A percentile compares a stretch with the other conserved stretches of the same genome.
Evolutionary conservation across 2,797 vertebrate species (phyloP).

Genomic region (Delichon dasypus): DNA sequence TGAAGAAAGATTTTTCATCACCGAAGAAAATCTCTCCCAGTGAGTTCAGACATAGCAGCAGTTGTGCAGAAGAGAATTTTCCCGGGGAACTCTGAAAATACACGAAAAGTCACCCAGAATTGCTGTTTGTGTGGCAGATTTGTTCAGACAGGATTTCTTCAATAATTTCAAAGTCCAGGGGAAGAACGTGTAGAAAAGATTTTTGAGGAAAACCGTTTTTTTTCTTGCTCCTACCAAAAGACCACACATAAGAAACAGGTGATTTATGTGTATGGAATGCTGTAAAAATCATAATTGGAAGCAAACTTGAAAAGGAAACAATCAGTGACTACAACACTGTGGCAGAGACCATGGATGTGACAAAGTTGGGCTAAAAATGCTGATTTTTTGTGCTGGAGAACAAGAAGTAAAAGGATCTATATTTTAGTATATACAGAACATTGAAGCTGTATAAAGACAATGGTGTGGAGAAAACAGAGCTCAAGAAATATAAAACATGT

Average conservation of each 20-base stretch:
- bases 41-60: neutral
- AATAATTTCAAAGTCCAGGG: neutral
- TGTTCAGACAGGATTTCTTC: neutral
- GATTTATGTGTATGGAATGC: neutral
- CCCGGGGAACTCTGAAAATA: neutral
- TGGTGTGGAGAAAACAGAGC: neutral
- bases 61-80: neutral
- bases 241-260: fast-evolving
- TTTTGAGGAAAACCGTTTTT: neutral
- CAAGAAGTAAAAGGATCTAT: neutral
- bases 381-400: neutral
- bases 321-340: neutral
- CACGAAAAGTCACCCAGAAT: neutral
- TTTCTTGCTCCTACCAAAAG: neutral
- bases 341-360: neutral
- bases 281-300: neutral
- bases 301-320: neutral
- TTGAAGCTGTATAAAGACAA: neutral
- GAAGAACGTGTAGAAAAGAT: neutral
- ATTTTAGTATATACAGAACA: neutral
- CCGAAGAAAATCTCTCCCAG: neutral
- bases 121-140: neutral
- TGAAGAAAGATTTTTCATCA: neutral
- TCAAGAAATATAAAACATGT: neutral
- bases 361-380: neutral